phyloP scores from a whole-genome alignment of 2,797 vertebrate species.

The Mallotus villosus region DNA sequence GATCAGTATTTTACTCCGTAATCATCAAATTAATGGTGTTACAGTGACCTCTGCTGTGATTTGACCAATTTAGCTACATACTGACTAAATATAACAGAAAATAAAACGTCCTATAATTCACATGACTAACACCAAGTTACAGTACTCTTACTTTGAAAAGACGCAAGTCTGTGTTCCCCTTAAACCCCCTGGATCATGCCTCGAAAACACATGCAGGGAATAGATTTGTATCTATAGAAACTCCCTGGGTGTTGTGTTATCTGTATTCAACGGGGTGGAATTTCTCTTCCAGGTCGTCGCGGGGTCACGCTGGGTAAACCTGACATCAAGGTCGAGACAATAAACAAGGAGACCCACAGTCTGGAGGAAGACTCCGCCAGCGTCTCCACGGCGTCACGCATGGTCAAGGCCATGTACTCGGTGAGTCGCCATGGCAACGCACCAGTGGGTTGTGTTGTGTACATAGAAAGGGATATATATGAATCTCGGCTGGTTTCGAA shows the following conservation, averaged over 20 bases:
- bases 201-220: constrained; percentile 9
- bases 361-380: constrained; percentile 92
- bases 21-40: no score
- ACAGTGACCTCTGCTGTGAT: no score
- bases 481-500: not conserved
- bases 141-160: constrained; percentile 7
- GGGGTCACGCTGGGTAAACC: constrained; percentile 93
- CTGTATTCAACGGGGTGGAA: constrained; percentile 46
- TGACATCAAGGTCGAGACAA: constrained; percentile 97
- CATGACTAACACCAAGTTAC: no score
- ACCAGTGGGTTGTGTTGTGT: constrained; percentile 4
- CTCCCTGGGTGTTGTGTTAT: constrained; percentile 11
- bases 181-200: constrained; percentile 31
- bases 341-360: constrained; percentile 92
- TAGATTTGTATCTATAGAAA: not conserved
- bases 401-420: constrained; percentile 98
- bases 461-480: no score
- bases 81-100: no score
- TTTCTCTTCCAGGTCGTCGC: constrained; percentile 84
- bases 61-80: no score
- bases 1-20: no score
- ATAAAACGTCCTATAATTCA: no score
- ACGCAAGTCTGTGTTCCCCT: constrained; percentile 16
- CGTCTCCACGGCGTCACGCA: constrained; percentile 89
- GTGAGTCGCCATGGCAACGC: constrained; percentile 70